Conservation (phyloP, 92 coral and sea anemone genomes). For the Ricordea florida region DNA sequence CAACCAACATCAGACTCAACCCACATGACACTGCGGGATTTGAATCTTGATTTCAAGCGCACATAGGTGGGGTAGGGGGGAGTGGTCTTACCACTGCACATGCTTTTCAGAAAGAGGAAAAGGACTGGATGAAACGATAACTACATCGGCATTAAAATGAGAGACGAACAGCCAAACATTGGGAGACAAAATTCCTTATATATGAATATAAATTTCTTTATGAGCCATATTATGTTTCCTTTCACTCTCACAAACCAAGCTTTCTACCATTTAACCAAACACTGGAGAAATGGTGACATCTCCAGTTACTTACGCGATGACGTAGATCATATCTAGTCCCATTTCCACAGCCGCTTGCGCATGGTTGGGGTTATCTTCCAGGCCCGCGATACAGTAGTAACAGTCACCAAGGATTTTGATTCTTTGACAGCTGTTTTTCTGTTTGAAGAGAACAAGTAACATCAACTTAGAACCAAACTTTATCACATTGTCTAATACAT, state of each 20-base stretch:
- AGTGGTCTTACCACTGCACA: no score
- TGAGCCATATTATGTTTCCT: neutral
- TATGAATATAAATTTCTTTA: neutral
- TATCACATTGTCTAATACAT: no score
- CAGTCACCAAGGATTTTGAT: conserved; percentile 98
- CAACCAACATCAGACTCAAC: no score
- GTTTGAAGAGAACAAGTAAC: neutral
- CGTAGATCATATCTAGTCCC: conserved; percentile 94
- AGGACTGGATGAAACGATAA: neutral
- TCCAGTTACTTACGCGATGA: conserved; percentile 82
- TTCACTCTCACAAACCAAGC: neutral
- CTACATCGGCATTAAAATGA: neutral
- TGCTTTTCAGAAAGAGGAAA: no score
- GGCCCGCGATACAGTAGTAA: conserved; percentile 96
- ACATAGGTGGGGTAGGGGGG: no score
- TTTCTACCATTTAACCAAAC: no score
- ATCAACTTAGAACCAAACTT: neutral
- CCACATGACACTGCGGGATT: no score
- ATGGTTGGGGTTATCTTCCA: conserved; percentile 76
- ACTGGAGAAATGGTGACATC: no score
- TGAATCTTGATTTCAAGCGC: no score
- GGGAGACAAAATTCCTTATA: no score
- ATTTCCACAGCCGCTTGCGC: conserved; percentile 89
- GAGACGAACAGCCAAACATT: no score
- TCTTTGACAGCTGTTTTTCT: conserved; percentile 94